phyloP scores from a whole-genome alignment of 2,113 vertebrate genomes.

The Carassius gibelio region DNA sequence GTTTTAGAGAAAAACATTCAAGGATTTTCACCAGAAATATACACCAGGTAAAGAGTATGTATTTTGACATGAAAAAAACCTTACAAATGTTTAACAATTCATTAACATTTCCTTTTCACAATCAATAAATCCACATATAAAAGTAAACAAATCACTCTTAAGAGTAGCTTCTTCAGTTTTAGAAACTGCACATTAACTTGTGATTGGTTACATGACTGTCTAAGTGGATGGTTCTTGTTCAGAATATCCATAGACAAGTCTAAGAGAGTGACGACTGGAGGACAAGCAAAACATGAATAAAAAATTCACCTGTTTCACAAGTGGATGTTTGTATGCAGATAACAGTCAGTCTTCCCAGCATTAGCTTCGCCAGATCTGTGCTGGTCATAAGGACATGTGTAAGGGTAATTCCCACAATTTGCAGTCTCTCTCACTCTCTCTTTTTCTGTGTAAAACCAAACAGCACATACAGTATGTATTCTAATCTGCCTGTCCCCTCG shows the following conservation, averaged over 20 bases:
- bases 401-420: neutral
- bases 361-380: neutral
- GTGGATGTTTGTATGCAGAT: neutral
- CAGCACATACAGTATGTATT: constrained; percentile 17
- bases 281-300: neutral
- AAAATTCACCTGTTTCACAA: neutral
- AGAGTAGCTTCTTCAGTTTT: neutral
- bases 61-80: no score
- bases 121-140: no score
- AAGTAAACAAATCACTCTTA: no score
- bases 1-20: no score
- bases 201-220: neutral
- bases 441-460: neutral
- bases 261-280: neutral
- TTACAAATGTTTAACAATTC: no score
- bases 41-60: no score
- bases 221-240: neutral
- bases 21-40: no score
- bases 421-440: neutral
- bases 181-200: neutral
- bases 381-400: neutral
- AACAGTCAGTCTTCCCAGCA: neutral
- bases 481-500: constrained; percentile 47
- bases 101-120: no score
- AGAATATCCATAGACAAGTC: neutral